These are phyloP conservation scores for Crax fasciolata DNA, from an alignment of 2,797 vertebrate species.

Conservation along the genomic window DNA sequence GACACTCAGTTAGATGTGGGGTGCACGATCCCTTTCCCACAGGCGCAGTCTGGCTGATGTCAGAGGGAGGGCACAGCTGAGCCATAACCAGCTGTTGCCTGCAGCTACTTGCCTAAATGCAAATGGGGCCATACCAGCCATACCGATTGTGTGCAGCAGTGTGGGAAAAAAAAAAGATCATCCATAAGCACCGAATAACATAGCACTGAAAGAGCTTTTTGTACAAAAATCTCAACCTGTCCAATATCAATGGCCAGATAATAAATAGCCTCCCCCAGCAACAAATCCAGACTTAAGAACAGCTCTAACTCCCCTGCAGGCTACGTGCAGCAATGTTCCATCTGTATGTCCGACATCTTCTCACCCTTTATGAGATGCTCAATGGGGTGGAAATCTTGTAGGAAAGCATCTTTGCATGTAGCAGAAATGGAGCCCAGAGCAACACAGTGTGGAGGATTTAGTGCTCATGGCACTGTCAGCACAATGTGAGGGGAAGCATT, in stretches of 20 bases:
- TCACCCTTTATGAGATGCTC: background rate
- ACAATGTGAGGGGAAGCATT: background rate
- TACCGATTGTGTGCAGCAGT: background rate
- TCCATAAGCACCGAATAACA: background rate
- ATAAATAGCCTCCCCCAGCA: background rate
- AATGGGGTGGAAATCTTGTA: background rate
- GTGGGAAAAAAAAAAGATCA: background rate
- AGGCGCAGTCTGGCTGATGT: background rate
- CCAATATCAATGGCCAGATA: background rate
- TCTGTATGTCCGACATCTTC: background rate
- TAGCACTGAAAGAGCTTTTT: background rate
- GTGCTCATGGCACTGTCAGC: background rate
- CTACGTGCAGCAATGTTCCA: background rate
- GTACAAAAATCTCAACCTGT: background rate
- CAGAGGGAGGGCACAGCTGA: background rate
- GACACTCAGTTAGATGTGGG: background rate
- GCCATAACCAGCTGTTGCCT: background rate
- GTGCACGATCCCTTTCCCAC: background rate
- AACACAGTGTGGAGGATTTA: background rate
- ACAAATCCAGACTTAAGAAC: constrained; percentile 8
- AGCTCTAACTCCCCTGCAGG: background rate
- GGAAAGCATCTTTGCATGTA: background rate
- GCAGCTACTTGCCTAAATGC: background rate
- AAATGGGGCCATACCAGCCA: background rate
- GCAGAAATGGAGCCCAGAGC: constrained; percentile 15